Evolutionary conservation across 37 sponge, comb jelly and placozoan species (phyloP).

Genomic region (Halichondria panicea): DNA sequence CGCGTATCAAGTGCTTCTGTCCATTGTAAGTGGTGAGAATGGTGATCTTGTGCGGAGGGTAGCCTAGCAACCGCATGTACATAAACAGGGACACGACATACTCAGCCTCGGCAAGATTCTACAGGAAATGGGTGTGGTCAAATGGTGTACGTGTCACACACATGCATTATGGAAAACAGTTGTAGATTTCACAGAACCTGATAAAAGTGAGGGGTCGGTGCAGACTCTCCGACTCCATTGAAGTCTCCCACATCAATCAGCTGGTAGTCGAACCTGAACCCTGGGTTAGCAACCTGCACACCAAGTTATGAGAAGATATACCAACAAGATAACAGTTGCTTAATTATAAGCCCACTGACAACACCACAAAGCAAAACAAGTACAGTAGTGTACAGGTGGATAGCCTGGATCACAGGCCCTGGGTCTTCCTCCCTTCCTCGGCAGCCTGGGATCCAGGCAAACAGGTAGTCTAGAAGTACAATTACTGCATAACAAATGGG

Average conservation of each 20-base stretch:
- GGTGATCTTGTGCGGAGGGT: conserved; percentile 93
- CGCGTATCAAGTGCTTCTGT: conserved; percentile 98
- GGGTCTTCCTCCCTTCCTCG: too few relatives aligned
- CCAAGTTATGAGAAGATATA: too few relatives aligned
- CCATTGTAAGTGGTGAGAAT: conserved; percentile 99
- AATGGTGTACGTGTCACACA: neutral
- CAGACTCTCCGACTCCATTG: conserved; percentile 92
- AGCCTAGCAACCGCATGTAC: conserved; percentile 99
- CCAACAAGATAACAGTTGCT: too few relatives aligned
- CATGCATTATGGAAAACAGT: neutral
- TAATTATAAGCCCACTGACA: too few relatives aligned
- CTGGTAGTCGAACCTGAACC: conserved; percentile 91
- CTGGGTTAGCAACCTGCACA: conserved; percentile 90
- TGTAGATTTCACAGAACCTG: conserved; percentile 49
- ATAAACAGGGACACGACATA: conserved; percentile 95
- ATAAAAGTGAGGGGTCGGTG: conserved; percentile 94
- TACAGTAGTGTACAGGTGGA: too few relatives aligned
- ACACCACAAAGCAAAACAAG: too few relatives aligned
- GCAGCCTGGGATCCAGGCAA: too few relatives aligned
- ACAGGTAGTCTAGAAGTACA: too few relatives aligned
- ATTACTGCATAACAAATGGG: too few relatives aligned
- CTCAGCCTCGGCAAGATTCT: conserved; percentile 99
- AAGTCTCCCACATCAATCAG: conserved; percentile 95
- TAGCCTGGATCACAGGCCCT: too few relatives aligned
- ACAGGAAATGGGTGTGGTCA: neutral